Conservation (phyloP, 2,113 vertebrate species). For the Phrynosoma blainvillii region DNA sequence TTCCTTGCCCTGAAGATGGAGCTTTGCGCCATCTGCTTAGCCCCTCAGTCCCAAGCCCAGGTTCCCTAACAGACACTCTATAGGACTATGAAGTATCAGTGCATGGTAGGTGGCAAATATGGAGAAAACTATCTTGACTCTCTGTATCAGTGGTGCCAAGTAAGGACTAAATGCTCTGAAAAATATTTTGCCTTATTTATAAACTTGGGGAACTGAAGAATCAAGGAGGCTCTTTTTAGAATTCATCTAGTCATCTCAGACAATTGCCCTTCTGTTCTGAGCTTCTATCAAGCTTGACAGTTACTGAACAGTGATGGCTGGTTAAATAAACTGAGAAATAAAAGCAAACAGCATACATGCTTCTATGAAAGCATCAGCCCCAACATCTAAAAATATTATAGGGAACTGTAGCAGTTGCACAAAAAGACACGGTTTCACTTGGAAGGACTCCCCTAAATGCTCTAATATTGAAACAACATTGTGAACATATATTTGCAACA, state of each 20-base stretch:
- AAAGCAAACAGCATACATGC: background rate
- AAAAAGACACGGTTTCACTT: constrained; percentile 13
- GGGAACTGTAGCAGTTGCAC: background rate
- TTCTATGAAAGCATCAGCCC: constrained; percentile 12
- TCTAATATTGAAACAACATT: rapidly evolving
- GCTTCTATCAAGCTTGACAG: background rate
- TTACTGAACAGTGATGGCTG: constrained; percentile 24
- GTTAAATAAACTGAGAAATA: constrained; percentile 29
- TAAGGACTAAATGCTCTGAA: constrained; percentile 6
- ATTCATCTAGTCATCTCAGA: constrained; percentile 11
- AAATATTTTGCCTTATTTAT: background rate
- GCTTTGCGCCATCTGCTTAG: no score
- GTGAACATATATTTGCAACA: background rate
- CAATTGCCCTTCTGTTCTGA: background rate
- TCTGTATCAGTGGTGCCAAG: background rate
- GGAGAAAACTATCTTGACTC: background rate
- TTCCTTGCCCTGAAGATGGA: no score
- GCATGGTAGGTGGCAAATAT: background rate
- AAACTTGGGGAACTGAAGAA: background rate
- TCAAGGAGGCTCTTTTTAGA: background rate
- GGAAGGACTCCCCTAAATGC: rapidly evolving
- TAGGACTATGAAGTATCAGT: background rate
- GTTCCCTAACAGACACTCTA: no score
- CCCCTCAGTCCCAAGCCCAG: background rate
- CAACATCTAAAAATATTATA: background rate